phyloP scores from a whole-genome alignment of 2,888 invertebrate species.

The Thymelicus acteon region DNA sequence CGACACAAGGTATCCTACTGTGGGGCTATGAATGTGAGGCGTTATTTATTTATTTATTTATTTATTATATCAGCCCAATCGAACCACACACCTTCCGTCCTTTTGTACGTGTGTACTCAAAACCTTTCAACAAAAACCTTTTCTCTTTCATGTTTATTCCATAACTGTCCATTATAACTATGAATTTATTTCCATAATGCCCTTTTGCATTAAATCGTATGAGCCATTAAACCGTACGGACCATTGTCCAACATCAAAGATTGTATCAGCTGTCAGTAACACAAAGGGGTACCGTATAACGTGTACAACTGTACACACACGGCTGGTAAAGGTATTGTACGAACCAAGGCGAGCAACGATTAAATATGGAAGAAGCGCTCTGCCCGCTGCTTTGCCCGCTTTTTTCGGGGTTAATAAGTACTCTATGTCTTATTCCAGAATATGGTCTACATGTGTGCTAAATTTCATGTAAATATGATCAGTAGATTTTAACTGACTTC shows the following conservation, averaged over 20 bases:
- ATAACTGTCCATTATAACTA: slow-evolving; percentile 18
- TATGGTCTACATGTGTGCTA: no score
- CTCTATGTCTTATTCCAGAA: no score
- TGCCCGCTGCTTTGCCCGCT: no score
- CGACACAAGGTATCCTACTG: no score
- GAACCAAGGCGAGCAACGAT: neutral
- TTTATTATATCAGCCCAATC: no score
- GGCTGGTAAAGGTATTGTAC: neutral
- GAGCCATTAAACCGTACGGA: slow-evolving; percentile 22
- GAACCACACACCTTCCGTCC: neutral
- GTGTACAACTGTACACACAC: slow-evolving; percentile 13
- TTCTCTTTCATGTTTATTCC: slow-evolving; percentile 8
- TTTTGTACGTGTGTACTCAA: neutral
- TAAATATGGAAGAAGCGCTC: no score
- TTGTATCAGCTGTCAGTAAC: slow-evolving; percentile 25
- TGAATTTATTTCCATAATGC: slow-evolving; percentile 16
- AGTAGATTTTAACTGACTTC: no score
- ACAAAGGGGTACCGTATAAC: slow-evolving; percentile 22
- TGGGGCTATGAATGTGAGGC: no score
- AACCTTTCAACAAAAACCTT: slow-evolving; percentile 12
- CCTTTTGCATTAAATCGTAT: slow-evolving; percentile 21
- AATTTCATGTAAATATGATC: no score
- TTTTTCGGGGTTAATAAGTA: no score
- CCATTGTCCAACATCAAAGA: slow-evolving; percentile 26
- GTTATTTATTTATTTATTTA: no score